Conservation (phyloP, 2,888 invertebrate species). For the Cosmia trapezina region DNA sequence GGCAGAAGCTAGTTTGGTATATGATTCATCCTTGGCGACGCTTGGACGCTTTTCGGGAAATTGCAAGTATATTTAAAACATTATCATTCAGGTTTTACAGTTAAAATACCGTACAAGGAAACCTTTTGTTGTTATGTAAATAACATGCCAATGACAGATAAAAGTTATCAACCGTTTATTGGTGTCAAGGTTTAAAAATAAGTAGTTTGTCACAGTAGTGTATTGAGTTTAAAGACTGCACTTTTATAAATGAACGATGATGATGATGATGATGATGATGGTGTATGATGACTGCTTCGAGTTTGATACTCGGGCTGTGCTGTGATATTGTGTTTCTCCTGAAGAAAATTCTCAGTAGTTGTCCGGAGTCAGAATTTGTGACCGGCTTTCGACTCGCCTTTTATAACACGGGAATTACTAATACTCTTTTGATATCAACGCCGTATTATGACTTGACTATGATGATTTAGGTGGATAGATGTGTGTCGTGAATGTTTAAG, state of each 20-base stretch:
- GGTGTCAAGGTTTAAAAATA: constrained; percentile 41
- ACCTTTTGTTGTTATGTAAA: constrained; percentile 33
- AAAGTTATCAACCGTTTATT: constrained; percentile 32
- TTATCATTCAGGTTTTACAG: constrained; percentile 6
- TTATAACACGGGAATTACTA: background rate
- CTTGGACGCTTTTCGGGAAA: no score
- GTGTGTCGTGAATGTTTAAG: no score
- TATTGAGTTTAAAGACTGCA: constrained; percentile 5
- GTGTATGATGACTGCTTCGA: no score
- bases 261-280: no score
- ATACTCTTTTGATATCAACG: no score
- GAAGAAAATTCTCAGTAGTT: background rate
- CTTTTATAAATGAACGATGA: no score
- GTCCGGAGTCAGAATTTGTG: background rate
- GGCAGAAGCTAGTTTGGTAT: no score
- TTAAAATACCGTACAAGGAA: constrained; percentile 32
- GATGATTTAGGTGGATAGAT: no score
- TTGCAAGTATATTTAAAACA: background rate
- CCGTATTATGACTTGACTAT: no score
- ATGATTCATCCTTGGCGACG: no score
- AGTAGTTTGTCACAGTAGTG: background rate
- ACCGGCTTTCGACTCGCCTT: background rate
- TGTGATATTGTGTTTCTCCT: background rate
- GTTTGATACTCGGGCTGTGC: background rate
- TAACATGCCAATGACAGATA: constrained; percentile 43